Conservation (phyloP, 1,140 invertebrate genomes). For the Sminthurinus signatus region DNA sequence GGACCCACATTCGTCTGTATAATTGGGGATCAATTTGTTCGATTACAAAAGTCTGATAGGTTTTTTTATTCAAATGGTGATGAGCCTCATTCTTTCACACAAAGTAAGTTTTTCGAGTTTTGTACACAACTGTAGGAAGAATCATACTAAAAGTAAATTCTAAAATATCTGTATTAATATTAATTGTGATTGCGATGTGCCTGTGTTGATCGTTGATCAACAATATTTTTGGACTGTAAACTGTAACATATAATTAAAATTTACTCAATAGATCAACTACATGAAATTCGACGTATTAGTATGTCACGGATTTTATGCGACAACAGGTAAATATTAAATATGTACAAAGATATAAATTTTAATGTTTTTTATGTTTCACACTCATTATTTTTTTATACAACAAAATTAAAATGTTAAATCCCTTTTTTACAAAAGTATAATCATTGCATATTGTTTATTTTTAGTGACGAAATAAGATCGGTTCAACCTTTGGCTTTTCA, state of each 20-base stretch:
- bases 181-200: too few relatives aligned
- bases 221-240: constrained; percentile 19
- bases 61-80: constrained; percentile 54
- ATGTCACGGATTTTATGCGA: constrained; percentile 57
- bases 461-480: constrained; percentile 48
- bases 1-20: constrained; percentile 59
- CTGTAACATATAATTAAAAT: too few relatives aligned
- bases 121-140: background rate
- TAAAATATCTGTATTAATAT: too few relatives aligned
- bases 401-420: too few relatives aligned
- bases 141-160: too few relatives aligned
- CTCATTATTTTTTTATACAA: too few relatives aligned
- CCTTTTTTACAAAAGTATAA: too few relatives aligned
- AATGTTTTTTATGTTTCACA: too few relatives aligned
- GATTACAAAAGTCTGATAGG: constrained; percentile 50
- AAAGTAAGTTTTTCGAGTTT: constrained; percentile 44
- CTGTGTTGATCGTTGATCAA: too few relatives aligned
- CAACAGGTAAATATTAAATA: too few relatives aligned
- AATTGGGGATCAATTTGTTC: constrained; percentile 51
- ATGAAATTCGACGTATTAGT: constrained; percentile 52
- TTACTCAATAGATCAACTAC: constrained; percentile 53
- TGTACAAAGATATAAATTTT: too few relatives aligned
- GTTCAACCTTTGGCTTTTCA: constrained; percentile 51
- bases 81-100: constrained; percentile 50
- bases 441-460: too few relatives aligned